Evolutionary conservation across 2,113 vertebrate genomes (phyloP), one percentile per base, ranked within the genome.

Genomic region (Rhineura floridana): DNA sequence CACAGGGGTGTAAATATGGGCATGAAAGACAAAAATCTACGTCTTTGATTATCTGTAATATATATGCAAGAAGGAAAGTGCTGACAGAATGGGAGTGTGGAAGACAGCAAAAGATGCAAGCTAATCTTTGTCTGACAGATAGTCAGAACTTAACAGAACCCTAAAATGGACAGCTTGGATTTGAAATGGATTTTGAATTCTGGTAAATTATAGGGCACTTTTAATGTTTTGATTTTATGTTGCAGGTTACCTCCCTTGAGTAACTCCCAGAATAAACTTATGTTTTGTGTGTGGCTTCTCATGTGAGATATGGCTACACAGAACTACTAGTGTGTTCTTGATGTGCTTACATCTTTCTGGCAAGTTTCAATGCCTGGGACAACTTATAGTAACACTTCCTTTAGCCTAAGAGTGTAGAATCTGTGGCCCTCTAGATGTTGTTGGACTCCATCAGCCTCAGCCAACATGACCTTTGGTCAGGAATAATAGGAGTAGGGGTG

Each of bases 21-120:
- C 21, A 59, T 59, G 21, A 1, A 19, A 59, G 21, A 19, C 55
- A 13, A 59, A n/a, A 59, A 19, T 59, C 55, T 19, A 59, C 21
- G 55, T 59, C 15, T 59, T 59, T 59, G 55, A 59, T 59, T 59
- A 59, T 59, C 17, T 59, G 15, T 59, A 59, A 59, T 59, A 19
- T 21, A 59, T 59, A 55, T 55, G 55, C 11, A 86, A 44, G 0
- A 6, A 82, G 46, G 82, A 88, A 84, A n/a, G 3, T 6, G 78
- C 70, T 55, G 30, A 8, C 67, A 83, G 39, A 81, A 59, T 59
- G 0, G 0, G 78, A 70, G 84, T 79, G 55, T 80, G 77, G 90
- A 87, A 81, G 81, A n/a, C 65, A 91, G 39, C 19, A 50, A 69
- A 84, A 92, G 28, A 83, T 44, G 77, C 63, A 89, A 91, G 4